A percentile compares a stretch with the other conserved stretches of the same genome.
Evolutionary conservation across 92 coral and sea anemone genomes (phyloP).

Genomic region (Isaurus tuberculatus): DNA sequence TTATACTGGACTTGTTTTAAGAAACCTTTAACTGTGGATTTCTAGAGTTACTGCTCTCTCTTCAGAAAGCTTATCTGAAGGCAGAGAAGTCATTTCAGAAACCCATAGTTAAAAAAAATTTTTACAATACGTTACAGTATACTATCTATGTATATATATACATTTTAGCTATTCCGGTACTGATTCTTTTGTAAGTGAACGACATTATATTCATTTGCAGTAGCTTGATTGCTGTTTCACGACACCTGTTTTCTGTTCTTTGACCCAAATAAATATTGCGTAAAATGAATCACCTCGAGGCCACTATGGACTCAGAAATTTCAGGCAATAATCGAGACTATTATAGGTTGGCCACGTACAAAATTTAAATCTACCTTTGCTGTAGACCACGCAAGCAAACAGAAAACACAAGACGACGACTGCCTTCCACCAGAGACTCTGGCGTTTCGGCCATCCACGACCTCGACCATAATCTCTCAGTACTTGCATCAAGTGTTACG

Average conservation of each 20-base stretch:
- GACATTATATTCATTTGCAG: not conserved
- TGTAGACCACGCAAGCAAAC: not conserved
- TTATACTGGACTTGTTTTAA: no score
- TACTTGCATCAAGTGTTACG: constrained; percentile 35
- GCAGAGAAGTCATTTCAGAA: no score
- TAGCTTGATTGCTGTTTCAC: not conserved
- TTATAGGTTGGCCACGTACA: not conserved
- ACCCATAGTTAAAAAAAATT: no score
- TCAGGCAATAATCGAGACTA: not conserved
- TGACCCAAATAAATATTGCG: constrained; percentile 36
- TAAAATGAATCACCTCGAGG: not conserved
- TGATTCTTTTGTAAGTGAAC: not conserved
- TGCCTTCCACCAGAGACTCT: constrained; percentile 39
- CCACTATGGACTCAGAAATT: not conserved
- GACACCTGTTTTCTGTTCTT: constrained; percentile 30
- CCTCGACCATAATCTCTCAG: constrained; percentile 50
- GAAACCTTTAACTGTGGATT: no score
- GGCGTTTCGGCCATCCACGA: constrained; percentile 43
- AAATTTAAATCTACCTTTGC: constrained; percentile 10
- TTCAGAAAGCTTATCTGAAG: no score
- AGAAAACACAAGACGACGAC: constrained; percentile 15
- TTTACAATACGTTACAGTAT: no score
- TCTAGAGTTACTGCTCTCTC: no score
- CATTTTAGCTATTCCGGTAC: no score
- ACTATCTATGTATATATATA: no score